phyloP scores from a whole-genome alignment of 2,797 vertebrate genomes.

The Coreius guichenoti region DNA sequence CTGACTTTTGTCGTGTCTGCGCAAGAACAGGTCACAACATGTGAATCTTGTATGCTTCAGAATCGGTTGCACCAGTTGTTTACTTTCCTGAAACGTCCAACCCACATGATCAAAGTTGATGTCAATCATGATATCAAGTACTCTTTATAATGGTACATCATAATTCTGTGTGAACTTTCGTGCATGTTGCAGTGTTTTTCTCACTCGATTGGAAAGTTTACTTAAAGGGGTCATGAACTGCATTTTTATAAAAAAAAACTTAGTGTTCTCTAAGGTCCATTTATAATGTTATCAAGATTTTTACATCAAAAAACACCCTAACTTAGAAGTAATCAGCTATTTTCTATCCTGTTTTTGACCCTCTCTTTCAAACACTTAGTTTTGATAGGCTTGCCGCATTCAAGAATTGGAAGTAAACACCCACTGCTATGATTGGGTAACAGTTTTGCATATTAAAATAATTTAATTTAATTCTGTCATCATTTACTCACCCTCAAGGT shows the following conservation, averaged over 20 bases:
- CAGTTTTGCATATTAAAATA: no score
- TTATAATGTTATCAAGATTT: neutral
- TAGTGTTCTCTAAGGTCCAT: neutral
- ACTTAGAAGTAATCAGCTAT: neutral
- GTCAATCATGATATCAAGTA: neutral
- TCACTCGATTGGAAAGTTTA: neutral
- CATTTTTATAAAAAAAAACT: neutral
- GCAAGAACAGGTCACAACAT: conserved; percentile 7
- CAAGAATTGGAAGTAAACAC: no score
- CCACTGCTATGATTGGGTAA: no score
- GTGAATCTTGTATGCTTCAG: conserved; percentile 2
- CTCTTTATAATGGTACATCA: neutral
- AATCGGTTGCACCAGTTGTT: neutral
- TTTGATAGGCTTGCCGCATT: no score
- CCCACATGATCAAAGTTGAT: neutral
- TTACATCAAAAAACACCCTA: neutral
- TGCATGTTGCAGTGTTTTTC: neutral
- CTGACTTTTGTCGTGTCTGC: neutral
- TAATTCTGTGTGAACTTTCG: neutral
- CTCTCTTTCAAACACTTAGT: neutral
- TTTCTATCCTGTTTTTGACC: neutral
- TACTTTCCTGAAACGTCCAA: neutral
- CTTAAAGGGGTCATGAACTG: neutral
- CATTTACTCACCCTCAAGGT: no score
- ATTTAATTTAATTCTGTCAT: no score